These are phyloP conservation scores for Portevinia maculata DNA, from an alignment of 2,888 invertebrate species.

Conservation along the genomic window DNA sequence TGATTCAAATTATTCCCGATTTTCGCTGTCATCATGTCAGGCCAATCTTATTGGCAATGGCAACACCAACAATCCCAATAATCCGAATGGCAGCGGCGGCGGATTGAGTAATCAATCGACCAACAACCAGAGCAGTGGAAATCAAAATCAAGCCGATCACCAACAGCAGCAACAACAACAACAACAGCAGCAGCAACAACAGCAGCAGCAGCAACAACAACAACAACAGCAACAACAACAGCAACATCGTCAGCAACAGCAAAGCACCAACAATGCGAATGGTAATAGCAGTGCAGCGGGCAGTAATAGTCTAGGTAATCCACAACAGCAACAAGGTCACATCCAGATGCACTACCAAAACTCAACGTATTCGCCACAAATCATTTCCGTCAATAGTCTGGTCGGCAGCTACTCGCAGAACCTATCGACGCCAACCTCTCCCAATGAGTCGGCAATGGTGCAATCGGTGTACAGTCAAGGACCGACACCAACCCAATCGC, in stretches of 20 bases:
- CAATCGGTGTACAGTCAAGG: conserved; percentile 84
- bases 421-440: conserved; percentile 84
- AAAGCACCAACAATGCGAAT: conserved; percentile 63
- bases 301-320: conserved; percentile 76
- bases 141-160: conserved; percentile 76
- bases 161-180: conserved; percentile 76
- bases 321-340: conserved; percentile 76
- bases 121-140: conserved; percentile 74
- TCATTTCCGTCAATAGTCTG: conserved; percentile 83
- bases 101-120: conserved; percentile 80
- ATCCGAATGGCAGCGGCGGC: conserved; percentile 77
- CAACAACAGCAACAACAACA: conserved; percentile 76
- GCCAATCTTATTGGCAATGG: conserved; percentile 83
- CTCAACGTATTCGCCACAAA: conserved; percentile 81
- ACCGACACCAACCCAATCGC: conserved; percentile 83
- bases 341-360: conserved; percentile 77
- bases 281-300: conserved; percentile 43
- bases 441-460: conserved; percentile 84
- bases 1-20: conserved; percentile 91
- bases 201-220: conserved; percentile 75
- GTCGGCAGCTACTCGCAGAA: conserved; percentile 84
- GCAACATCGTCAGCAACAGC: conserved; percentile 78
- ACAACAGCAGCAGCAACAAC: conserved; percentile 77
- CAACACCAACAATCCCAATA: conserved; percentile 79
- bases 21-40: conserved; percentile 87